These are phyloP conservation scores for Thryonomys swinderianus DNA, from an alignment of 2,113 vertebrate genomes.

Conservation along the genomic window DNA sequence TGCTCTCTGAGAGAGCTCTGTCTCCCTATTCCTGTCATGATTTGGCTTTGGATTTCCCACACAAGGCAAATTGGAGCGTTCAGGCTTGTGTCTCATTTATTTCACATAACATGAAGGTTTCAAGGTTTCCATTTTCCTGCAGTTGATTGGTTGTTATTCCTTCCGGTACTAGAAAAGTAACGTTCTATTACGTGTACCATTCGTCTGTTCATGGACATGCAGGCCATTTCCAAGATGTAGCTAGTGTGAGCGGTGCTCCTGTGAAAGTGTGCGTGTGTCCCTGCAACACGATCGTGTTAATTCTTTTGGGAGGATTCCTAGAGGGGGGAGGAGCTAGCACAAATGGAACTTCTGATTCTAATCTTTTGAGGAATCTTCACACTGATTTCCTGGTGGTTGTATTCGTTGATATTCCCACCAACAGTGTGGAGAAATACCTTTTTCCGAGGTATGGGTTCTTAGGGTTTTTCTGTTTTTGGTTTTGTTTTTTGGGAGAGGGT, in stretches of 20 bases:
- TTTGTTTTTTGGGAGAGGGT: too few species aligned
- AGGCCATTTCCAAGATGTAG: neutral
- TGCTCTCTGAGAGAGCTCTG: neutral
- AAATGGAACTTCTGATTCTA: neutral
- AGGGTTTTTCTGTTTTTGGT: too few species aligned
- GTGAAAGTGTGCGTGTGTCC: neutral
- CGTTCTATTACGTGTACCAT: neutral
- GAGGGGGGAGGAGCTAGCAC: neutral
- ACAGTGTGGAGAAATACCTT: neutral
- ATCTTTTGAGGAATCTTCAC: neutral
- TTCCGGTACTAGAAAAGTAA: neutral
- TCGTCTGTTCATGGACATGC: neutral
- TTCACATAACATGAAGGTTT: neutral
- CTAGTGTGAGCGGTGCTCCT: neutral
- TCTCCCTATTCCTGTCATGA: neutral
- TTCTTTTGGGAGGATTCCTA: neutral
- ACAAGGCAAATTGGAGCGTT: neutral
- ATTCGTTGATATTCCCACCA: neutral
- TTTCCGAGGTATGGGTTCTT: neutral
- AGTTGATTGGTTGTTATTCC: neutral
- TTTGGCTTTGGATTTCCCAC: neutral
- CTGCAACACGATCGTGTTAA: neutral
- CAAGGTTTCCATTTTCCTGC: neutral
- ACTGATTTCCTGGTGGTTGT: neutral
- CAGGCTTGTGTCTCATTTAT: neutral